A percentile compares a stretch with the other conserved stretches of the same genome.
phyloP scores from a whole-genome alignment of 1,140 invertebrate genomes.

The Tetramorium simillimum region DNA sequence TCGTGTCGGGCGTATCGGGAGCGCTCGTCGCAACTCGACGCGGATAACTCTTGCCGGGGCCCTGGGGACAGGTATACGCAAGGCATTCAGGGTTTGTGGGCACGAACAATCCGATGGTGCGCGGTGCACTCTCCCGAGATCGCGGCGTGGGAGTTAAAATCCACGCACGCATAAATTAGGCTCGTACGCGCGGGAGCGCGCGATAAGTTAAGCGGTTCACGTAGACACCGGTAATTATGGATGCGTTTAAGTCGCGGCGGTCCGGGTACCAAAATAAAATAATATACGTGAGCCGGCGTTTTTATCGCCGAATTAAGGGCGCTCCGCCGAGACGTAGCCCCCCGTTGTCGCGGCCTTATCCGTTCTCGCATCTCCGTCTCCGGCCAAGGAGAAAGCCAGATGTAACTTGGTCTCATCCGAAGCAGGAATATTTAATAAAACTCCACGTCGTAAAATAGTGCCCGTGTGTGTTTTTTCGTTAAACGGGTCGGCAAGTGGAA shows the following conservation, averaged over 20 bases:
- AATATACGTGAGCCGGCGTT: constrained; percentile 84
- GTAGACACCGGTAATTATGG: constrained; percentile 84
- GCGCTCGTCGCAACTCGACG: constrained; percentile 66
- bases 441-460: constrained; percentile 40
- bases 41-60: constrained; percentile 68
- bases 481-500: not conserved
- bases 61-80: constrained; percentile 51
- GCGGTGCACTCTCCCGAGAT: constrained; percentile 26
- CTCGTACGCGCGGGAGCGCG: constrained; percentile 72
- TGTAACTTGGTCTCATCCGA: constrained; percentile 76
- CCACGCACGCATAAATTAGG: constrained; percentile 80
- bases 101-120: constrained; percentile 70
- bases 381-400: constrained; percentile 31
- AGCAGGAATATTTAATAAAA: constrained; percentile 69
- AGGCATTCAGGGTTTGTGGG: constrained; percentile 50
- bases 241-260: constrained; percentile 84
- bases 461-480: constrained; percentile 14
- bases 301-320: constrained; percentile 84
- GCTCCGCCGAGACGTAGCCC: constrained; percentile 74
- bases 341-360: constrained; percentile 79
- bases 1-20: constrained; percentile 67
- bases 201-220: constrained; percentile 84
- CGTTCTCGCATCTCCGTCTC: constrained; percentile 76
- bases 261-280: constrained; percentile 85
- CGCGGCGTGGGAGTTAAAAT: constrained; percentile 80